Evolutionary conservation across 1,140 invertebrate genomes (phyloP).

Genomic region (Matsumurasca onukii): DNA sequence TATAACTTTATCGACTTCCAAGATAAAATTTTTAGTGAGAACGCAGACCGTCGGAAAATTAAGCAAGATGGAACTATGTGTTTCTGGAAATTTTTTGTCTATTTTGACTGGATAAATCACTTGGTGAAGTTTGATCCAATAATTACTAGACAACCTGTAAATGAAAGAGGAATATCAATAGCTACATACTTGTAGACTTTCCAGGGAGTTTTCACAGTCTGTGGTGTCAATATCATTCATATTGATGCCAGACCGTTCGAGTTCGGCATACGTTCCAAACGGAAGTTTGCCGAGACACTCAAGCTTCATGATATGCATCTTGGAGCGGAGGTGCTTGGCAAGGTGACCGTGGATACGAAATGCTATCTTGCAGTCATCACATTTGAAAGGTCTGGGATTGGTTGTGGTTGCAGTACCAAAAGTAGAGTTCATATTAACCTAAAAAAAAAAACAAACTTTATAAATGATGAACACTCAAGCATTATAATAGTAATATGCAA

Average conservation of each 20-base stretch:
- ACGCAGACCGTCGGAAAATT: too few species aligned
- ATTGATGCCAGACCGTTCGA: conserved; percentile 86
- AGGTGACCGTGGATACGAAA: conserved; percentile 96
- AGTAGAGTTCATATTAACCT: conserved; percentile 78
- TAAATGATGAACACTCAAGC: too few species aligned
- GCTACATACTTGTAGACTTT: conserved; percentile 69
- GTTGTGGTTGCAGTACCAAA: conserved; percentile 81
- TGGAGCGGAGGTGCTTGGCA: conserved; percentile 93
- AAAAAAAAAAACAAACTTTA: background rate
- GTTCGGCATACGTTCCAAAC: conserved; percentile 93
- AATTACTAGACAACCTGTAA: too few species aligned
- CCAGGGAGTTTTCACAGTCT: conserved; percentile 90
- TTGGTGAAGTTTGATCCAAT: too few species aligned
- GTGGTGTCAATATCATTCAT: conserved; percentile 92
- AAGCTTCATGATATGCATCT: conserved; percentile 95
- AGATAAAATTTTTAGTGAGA: too few species aligned
- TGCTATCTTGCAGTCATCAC: conserved; percentile 92
- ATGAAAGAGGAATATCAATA: conserved; percentile 30
- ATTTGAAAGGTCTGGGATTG: conserved; percentile 93
- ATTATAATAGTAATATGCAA: too few species aligned
- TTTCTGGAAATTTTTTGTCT: too few species aligned
- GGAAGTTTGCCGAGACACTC: conserved; percentile 92
- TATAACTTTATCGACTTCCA: too few species aligned
- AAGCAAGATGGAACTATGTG: too few species aligned
- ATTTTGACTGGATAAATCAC: too few species aligned